phyloP scores from a whole-genome alignment of 2,888 invertebrate species.

The Thalpophila matura region DNA sequence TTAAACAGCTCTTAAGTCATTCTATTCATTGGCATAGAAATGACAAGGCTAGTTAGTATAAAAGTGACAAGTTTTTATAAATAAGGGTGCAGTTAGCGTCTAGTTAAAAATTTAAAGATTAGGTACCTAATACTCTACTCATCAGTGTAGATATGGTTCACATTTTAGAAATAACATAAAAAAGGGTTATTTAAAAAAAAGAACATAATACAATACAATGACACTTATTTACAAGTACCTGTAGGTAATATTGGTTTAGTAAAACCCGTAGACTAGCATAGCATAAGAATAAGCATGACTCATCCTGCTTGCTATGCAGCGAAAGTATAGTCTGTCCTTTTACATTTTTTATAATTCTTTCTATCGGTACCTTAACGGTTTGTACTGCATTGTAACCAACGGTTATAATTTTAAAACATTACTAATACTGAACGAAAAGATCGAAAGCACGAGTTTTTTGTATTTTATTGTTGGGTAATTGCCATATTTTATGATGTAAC shows the following conservation, averaged over 20 bases:
- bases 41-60: too few relatives aligned
- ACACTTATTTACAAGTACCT: constrained; percentile 23
- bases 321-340: constrained; percentile 66
- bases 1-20: too few relatives aligned
- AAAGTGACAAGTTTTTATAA: too few relatives aligned
- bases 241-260: constrained; percentile 16
- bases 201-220: background rate
- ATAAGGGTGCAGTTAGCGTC: too few relatives aligned
- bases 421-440: background rate
- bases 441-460: constrained; percentile 1
- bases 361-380: constrained; percentile 44
- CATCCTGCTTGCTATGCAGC: constrained; percentile 72
- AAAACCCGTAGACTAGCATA: constrained; percentile 19
- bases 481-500: constrained; percentile 29
- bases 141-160: too few relatives aligned
- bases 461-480: constrained; percentile 24
- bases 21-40: too few relatives aligned
- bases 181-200: background rate
- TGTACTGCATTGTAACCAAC: constrained; percentile 27
- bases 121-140: too few relatives aligned
- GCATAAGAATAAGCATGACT: constrained; percentile 64
- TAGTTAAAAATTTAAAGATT: too few relatives aligned
- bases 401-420: constrained; percentile 8
- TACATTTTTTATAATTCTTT: constrained; percentile 51
- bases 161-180: too few relatives aligned